Evolutionary conservation across 1,140 invertebrate genomes (phyloP).

Genomic region (Chrysoperla carnea): DNA sequence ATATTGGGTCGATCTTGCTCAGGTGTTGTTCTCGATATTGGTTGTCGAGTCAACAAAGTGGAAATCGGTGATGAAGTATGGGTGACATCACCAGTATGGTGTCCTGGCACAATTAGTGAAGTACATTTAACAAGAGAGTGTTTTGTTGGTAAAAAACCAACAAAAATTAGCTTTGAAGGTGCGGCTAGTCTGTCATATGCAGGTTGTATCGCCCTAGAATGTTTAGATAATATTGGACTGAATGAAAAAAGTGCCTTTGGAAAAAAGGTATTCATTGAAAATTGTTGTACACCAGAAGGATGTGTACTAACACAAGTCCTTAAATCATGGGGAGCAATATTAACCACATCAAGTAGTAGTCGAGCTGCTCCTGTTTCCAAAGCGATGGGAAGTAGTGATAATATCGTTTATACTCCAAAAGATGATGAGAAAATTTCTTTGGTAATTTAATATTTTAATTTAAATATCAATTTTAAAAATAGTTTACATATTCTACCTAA

Average conservation of each 20-base stretch:
- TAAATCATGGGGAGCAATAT: slow-evolving; percentile 43
- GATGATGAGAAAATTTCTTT: slow-evolving; percentile 3
- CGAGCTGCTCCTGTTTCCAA: slow-evolving; percentile 30
- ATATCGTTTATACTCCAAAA: not conserved
- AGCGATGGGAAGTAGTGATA: slow-evolving; percentile 24
- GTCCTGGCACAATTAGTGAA: slow-evolving; percentile 38
- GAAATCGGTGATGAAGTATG: slow-evolving; percentile 48
- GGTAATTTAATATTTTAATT: not conserved
- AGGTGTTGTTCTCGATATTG: slow-evolving; percentile 45
- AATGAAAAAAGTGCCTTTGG: slow-evolving; percentile 32
- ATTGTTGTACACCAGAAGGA: slow-evolving; percentile 48
- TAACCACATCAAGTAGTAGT: slow-evolving; percentile 33
- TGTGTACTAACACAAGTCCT: slow-evolving; percentile 53
- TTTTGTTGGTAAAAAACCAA: slow-evolving; percentile 42
- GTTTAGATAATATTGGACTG: slow-evolving; percentile 32
- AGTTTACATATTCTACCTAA: too few relatives aligned
- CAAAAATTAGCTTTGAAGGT: slow-evolving; percentile 41
- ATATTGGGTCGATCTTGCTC: slow-evolving; percentile 49
- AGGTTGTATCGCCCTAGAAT: slow-evolving; percentile 45
- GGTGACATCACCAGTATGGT: slow-evolving; percentile 36
- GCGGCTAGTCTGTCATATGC: slow-evolving; percentile 54
- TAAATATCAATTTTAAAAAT: not conserved
- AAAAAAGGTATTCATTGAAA: slow-evolving; percentile 49
- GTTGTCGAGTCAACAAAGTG: slow-evolving; percentile 33
- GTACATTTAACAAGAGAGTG: slow-evolving; percentile 36